A percentile compares a stretch with the other conserved stretches of the same genome.
Evolutionary conservation across 1,140 invertebrate species (phyloP).

Genomic region (Apis dorsata): DNA sequence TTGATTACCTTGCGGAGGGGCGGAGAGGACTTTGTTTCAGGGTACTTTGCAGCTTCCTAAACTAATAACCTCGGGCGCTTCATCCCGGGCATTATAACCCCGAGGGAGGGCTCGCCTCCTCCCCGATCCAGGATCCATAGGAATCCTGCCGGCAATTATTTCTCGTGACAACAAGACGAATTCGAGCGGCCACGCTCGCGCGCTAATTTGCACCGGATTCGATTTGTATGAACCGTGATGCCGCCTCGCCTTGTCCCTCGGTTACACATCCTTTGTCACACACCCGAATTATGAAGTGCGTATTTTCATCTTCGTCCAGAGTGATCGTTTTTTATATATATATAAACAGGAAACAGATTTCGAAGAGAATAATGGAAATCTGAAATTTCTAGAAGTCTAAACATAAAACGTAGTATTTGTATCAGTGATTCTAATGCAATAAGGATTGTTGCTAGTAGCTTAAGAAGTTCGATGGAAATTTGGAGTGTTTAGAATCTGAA

Average conservation of each 20-base stretch:
- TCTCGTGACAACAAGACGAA: constrained; percentile 65
- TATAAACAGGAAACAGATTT: too few relatives aligned
- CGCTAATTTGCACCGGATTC: constrained; percentile 71
- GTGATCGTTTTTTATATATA: neutral
- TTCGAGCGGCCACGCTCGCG: constrained; percentile 39
- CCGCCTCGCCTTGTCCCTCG: neutral
- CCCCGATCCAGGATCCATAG: constrained; percentile 30
- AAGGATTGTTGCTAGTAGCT: too few relatives aligned
- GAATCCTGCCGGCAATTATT: constrained; percentile 62
- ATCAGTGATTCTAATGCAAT: too few relatives aligned
- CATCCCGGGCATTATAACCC: constrained; percentile 64
- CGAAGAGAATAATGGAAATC: too few relatives aligned
- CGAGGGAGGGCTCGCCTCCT: constrained; percentile 45
- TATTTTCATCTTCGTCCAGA: constrained; percentile 25
- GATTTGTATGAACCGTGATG: constrained; percentile 49
- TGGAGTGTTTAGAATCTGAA: too few relatives aligned
- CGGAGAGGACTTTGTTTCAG: constrained; percentile 67
- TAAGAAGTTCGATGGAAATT: too few relatives aligned
- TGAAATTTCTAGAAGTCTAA: too few relatives aligned
- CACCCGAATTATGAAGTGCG: constrained; percentile 45
- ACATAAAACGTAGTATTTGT: too few relatives aligned
- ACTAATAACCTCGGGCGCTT: constrained; percentile 74
- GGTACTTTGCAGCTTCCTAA: constrained; percentile 76
- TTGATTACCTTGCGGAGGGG: constrained; percentile 73
- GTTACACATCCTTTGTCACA: neutral